Conservation (phyloP, 2,113 vertebrate genomes). For the Chroicocephalus ridibundus region DNA sequence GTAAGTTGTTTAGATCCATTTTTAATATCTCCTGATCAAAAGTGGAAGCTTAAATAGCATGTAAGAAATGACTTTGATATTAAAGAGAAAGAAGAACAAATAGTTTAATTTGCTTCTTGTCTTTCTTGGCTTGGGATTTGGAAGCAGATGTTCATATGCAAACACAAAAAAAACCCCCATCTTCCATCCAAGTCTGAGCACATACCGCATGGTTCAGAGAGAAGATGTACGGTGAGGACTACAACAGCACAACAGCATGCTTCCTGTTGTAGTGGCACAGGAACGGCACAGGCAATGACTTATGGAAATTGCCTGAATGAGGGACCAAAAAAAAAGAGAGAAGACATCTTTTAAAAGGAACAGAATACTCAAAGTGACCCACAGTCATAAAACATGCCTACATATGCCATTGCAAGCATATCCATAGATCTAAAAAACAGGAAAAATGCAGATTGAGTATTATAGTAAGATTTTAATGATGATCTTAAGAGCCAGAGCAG, state of each 20-base stretch:
- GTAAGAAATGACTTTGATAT: neutral
- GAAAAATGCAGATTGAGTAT: neutral
- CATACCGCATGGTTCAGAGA: neutral
- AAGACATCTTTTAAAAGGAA: neutral
- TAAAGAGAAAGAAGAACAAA: constrained; percentile 51
- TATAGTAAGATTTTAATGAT: neutral
- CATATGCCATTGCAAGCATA: neutral
- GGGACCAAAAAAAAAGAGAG: neutral
- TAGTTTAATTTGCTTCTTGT: constrained; percentile 57
- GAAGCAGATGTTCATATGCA: constrained; percentile 59
- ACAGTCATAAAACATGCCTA: neutral
- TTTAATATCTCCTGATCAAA: constrained; percentile 58
- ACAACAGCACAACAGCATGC: neutral
- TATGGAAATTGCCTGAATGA: neutral
- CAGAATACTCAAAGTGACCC: neutral
- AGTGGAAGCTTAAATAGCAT: constrained; percentile 15
- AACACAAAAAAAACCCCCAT: neutral
- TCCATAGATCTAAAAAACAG: neutral
- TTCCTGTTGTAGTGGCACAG: neutral
- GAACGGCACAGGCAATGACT: neutral
- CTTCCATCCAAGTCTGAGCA: constrained; percentile 16
- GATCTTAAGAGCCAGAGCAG: neutral
- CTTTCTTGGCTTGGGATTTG: constrained; percentile 53
- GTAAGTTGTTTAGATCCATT: constrained; percentile 44
- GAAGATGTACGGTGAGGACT: neutral